Base-by-base conservation (phyloP, 2,888 invertebrate species). In the Drosophila pegasa region DNA sequence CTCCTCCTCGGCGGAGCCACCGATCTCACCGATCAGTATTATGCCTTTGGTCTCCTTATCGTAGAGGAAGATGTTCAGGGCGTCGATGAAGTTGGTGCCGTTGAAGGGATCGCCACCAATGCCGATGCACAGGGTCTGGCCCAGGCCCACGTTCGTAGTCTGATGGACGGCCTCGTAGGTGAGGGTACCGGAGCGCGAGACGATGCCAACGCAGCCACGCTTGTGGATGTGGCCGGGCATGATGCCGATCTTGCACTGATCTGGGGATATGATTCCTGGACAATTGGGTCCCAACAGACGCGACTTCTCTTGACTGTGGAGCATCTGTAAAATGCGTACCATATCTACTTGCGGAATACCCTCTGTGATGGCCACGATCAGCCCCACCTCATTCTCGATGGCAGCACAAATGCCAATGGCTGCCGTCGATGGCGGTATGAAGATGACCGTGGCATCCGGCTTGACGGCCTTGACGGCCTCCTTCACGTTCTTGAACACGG, bases 41-140 rank as follows among this genome's bases (percentile, higher is more conserved):
- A 99, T 99, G 72, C 98, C 99, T 92, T 97, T 96, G 2, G 98
- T 98, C 29, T 96, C 94, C 6, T 97, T 95, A 92, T 99, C 99
- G 47, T 95, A 94, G n/a, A 99, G 93, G 93, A 99, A 99, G 18
- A 99, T 96, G 89, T 98, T 98, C 58, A 99, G 93, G 89, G 98
- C 99, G 92, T 99, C 99, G 81, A 99, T 98, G 92, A 99, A 99
- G 92, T 99, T 98, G 3, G 99, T 99, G 56, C 99, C 99, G 90
- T 99, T 99, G 94, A 99, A 99, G 0, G 99, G 99, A 94, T 99
- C 99, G 58, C 99, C 99, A 57, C 99, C 99, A 90, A 99, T 98
- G 57, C 99, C 99, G 8, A 99, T 95, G 92, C 99, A 99, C 18
- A 99, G 94, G 0, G 99, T 97, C 93, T 99, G 99, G 0, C 99